Conservation (phyloP, 2,888 invertebrate genomes). For the Drosophila barbarae region DNA sequence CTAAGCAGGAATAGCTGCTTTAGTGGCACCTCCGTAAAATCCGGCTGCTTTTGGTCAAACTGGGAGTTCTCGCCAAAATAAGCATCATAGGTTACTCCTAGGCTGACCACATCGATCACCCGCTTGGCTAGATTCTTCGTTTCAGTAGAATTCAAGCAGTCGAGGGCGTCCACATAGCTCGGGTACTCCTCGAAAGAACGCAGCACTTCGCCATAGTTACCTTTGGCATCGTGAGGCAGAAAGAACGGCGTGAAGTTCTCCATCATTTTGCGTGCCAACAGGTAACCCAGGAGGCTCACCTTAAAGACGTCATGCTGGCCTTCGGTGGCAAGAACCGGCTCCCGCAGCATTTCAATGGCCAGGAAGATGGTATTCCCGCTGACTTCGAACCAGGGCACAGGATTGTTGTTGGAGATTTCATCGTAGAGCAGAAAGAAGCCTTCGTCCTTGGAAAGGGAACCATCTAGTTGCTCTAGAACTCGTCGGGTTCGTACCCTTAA, state of each 20-base stretch:
- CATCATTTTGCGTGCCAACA: background rate
- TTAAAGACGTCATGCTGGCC: constrained; percentile 6
- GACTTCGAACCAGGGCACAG: background rate
- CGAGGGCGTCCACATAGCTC: background rate
- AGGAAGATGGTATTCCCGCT: background rate
- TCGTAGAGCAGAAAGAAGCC: background rate
- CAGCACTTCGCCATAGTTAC: background rate
- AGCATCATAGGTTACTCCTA: background rate
- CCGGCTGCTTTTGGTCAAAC: background rate
- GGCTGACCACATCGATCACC: background rate
- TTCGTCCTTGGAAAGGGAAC: background rate
- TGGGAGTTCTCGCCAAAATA: background rate
- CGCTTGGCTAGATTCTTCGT: constrained; percentile 1
- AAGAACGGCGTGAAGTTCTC: background rate
- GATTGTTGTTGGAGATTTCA: background rate
- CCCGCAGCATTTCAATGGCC: background rate
- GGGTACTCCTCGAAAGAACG: background rate
- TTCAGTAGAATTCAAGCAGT: constrained; percentile 1
- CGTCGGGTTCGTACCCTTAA: background rate
- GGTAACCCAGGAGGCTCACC: background rate
- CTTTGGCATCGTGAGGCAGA: background rate
- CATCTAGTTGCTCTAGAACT: background rate
- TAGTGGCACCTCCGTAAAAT: background rate
- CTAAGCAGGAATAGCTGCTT: background rate
- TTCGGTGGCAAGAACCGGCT: background rate